phyloP scores from a whole-genome alignment of 2,113 vertebrate species.

The Herpetotheres cachinnans region DNA sequence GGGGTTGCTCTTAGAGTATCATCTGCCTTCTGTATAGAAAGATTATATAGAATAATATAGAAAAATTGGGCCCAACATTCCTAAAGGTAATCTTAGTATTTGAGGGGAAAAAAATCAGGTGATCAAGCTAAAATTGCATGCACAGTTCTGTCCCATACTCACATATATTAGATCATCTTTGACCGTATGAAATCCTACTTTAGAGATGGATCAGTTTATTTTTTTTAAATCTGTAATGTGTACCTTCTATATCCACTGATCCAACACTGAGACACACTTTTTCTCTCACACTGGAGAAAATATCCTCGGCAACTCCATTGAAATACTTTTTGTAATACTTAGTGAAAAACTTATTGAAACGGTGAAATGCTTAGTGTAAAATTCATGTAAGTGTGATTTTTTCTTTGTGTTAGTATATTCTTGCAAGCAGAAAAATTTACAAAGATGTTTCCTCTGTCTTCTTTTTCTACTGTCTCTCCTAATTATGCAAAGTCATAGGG shows the following conservation, averaged over 20 bases:
- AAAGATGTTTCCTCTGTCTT: background rate
- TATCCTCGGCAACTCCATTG: background rate
- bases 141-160: background rate
- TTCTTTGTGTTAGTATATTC: background rate
- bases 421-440: background rate
- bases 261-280: background rate
- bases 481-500: background rate
- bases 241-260: background rate
- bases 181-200: background rate
- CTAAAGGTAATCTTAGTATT: background rate
- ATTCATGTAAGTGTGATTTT: background rate
- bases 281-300: background rate
- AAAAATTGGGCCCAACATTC: background rate
- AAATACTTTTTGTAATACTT: background rate
- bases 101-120: no score
- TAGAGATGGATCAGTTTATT: background rate
- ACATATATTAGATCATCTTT: background rate
- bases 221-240: background rate
- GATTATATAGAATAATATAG: background rate
- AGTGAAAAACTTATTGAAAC: background rate
- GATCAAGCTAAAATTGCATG: background rate
- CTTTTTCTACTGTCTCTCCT: background rate
- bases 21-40: background rate
- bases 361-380: background rate
- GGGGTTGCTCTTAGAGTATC: background rate